Evolutionary conservation across 2,888 invertebrate species (phyloP).

Genomic region (Rhagium mordax): DNA sequence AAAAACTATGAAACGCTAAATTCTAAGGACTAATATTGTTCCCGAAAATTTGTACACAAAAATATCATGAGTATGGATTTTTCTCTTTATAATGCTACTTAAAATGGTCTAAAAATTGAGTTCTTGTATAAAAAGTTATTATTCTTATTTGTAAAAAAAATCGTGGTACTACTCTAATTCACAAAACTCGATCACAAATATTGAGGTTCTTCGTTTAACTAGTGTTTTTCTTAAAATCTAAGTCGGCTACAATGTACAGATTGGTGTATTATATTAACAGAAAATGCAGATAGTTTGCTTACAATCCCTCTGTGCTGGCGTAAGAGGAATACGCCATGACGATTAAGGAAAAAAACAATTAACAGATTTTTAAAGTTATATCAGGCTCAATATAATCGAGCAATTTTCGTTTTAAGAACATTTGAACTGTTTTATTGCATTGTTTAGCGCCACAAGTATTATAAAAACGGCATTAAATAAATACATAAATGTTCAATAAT

Average conservation of each 20-base stretch:
- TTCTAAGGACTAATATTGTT: conserved; percentile 27
- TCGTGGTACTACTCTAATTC: conserved; percentile 10
- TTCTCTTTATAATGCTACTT: not conserved
- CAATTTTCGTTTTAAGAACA: too few relatives aligned
- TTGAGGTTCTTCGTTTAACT: conserved; percentile 23
- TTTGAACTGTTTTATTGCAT: not conserved
- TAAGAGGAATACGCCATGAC: too few relatives aligned
- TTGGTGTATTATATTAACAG: too few relatives aligned
- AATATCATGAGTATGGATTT: conserved; percentile 2
- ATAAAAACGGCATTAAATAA: not conserved
- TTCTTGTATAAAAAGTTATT: conserved; percentile 18
- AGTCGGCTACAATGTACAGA: not conserved
- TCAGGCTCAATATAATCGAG: too few relatives aligned
- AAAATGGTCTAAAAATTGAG: conserved; percentile 9
- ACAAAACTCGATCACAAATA: conserved; percentile 33
- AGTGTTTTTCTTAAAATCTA: not conserved
- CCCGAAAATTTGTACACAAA: conserved; percentile 32
- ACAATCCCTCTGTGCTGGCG: too few relatives aligned
- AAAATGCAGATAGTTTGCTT: not conserved
- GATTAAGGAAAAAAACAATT: too few relatives aligned
- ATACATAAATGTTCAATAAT: not conserved
- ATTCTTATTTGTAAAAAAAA: not conserved
- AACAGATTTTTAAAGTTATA: too few relatives aligned
- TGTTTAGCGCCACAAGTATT: not conserved
- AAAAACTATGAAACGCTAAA: conserved; percentile 1